Conservation (phyloP, 2,113 vertebrate species). For the Mesocricetus auratus region DNA sequence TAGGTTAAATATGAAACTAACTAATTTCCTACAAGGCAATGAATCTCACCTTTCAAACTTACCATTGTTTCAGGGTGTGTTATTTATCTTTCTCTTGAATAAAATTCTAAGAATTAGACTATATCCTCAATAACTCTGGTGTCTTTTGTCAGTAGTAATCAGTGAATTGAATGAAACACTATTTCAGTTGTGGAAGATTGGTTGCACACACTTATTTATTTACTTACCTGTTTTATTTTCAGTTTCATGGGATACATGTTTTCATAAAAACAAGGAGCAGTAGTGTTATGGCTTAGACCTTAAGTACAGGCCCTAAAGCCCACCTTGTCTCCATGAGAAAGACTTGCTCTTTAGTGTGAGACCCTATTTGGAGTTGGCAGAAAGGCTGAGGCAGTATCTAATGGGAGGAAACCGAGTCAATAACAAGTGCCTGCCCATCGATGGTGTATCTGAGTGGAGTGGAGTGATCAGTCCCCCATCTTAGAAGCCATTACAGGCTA, state of each 20-base stretch:
- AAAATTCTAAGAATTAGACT: background rate
- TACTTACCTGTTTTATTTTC: background rate
- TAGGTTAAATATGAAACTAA: conserved; percentile 19
- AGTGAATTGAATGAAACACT: background rate
- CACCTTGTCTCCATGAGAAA: background rate
- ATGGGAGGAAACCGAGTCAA: background rate
- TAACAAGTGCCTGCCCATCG: background rate
- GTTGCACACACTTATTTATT: background rate
- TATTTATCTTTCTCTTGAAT: background rate
- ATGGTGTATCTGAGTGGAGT: too few species aligned
- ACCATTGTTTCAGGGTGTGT: background rate
- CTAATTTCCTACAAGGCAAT: background rate
- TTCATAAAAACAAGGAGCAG: background rate
- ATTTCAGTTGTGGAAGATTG: background rate
- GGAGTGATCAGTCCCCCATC: too few species aligned
- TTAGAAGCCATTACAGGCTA: too few species aligned
- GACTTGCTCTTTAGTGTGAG: background rate
- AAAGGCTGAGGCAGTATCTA: background rate
- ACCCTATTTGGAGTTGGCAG: background rate
- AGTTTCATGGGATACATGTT: background rate
- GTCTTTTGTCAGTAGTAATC: background rate
- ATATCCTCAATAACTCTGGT: background rate
- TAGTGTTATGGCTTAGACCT: background rate
- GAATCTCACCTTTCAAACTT: background rate
- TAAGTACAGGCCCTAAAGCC: background rate